phyloP scores from a whole-genome alignment of 2,797 vertebrate genomes.

The Catostomus latipinnis region DNA sequence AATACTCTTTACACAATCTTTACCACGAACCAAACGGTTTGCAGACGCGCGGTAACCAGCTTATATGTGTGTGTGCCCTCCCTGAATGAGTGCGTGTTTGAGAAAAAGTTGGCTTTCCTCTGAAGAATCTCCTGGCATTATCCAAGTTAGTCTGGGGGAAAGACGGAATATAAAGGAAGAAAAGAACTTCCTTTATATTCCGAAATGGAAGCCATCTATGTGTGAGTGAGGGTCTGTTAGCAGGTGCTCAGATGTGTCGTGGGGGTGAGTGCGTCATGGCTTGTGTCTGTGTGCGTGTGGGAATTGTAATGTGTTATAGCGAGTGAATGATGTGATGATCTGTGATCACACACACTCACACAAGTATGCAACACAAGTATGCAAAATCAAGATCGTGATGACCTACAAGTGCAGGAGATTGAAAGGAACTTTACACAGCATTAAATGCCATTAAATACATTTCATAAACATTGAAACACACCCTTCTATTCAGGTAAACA shows the following conservation, averaged over 20 bases:
- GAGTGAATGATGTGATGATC: conserved; percentile 12
- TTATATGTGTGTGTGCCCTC: too few species aligned
- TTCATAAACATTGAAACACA: too few species aligned
- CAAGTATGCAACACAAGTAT: conserved; percentile 8
- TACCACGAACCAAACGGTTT: background rate
- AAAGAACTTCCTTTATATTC: too few species aligned
- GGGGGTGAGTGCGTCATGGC: conserved; percentile 2
- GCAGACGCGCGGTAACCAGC: too few species aligned
- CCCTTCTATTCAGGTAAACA: too few species aligned
- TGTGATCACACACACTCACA: conserved; percentile 5
- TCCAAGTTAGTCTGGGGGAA: background rate
- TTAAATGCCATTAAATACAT: too few species aligned
- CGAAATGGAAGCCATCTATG: background rate
- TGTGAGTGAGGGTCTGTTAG: conserved; percentile 8
- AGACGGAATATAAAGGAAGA: background rate
- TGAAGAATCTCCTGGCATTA: conserved; percentile 11
- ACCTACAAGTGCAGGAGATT: background rate
- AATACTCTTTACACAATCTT: background rate
- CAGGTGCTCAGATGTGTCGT: conserved; percentile 4
- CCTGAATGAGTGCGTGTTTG: background rate
- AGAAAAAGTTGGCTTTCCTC: background rate
- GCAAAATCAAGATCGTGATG: conserved; percentile 2
- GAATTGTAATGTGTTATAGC: conserved; percentile 8
- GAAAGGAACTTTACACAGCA: too few species aligned
- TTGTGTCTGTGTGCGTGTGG: conserved; percentile 3